Base-by-base conservation (phyloP, 2,797 vertebrate species). In the Tragopan temminckii region DNA sequence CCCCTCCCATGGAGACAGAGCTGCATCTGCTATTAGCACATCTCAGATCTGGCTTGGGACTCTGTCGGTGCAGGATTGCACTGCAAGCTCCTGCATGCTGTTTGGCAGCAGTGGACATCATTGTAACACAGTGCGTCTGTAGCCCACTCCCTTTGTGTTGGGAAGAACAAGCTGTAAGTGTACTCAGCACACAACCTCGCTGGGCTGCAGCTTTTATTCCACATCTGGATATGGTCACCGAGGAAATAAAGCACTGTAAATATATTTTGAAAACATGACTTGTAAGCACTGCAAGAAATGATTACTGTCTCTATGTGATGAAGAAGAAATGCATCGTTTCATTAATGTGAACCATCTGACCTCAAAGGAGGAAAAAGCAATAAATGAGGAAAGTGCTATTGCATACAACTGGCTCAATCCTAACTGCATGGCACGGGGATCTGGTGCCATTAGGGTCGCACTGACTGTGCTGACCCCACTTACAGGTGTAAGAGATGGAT, bases 271-370 rank as follows among this genome's bases (percentile, higher is more conserved):
- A 96, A 93, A 52, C 80, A 87, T n/a, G 71, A 17, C 42, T 62
- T 89, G 79, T 85, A 89, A 95, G 90, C 0, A 0, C 62, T 59
- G 57, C 35, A 52, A 92, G 84, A 79, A 88, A 53, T 14, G 1
- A 77, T 90, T 81, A 55, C 53, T 46, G 38, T 29, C 40, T 79
- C 75, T 36, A 70, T n/a, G 61, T 27, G 45, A 89, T 48, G 31
- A 48, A 42, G 68, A 80, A 86, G 71, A 91, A 93, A 71, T 61
- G 67, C 24, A 50, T 25, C 79, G 33, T 46, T 92, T 75, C 79
- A 59, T 40, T 66, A 77, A 90, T 40, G 27, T 75, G 84, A 94
- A 80, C 75, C 66, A 45, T 55, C 58, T 83, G 81, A 95, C 35
- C 63, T 33, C 7, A 69, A 35, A 57, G 76, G 15, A 42, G 11